A percentile compares a stretch with the other conserved stretches of the same genome.
Evolutionary conservation across 2,888 invertebrate species (phyloP).

Genomic region (Lithophane ornitopus): DNA sequence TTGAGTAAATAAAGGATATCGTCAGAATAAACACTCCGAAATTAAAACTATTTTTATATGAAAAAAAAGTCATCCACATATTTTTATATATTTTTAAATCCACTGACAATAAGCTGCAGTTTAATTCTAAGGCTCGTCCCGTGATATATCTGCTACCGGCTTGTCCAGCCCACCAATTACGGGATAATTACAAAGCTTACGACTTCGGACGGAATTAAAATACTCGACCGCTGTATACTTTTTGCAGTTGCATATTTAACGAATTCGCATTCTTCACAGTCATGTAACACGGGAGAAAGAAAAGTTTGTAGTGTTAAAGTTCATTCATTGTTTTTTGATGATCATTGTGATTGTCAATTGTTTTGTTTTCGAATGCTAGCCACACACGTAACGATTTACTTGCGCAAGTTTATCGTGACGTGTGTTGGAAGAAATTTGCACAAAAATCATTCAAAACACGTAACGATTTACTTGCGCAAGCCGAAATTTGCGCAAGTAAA

Average conservation of each 20-base stretch:
- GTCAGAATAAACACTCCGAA: too few relatives aligned
- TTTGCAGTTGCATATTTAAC: conserved; percentile 64
- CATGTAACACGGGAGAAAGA: conserved; percentile 37
- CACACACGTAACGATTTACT: too few relatives aligned
- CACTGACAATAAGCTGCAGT: conserved; percentile 37
- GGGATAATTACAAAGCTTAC: conserved; percentile 86
- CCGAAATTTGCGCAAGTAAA: too few relatives aligned
- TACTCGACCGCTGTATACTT: conserved; percentile 59
- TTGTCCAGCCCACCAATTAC: conserved; percentile 85
- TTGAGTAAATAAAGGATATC: too few relatives aligned
- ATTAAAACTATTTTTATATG: too few relatives aligned
- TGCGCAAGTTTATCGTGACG: too few relatives aligned
- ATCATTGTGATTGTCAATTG: conserved; percentile 1
- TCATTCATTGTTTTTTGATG: conserved; percentile 39
- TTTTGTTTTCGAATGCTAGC: neutral
- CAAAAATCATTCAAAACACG: too few relatives aligned
- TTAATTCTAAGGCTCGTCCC: conserved; percentile 72
- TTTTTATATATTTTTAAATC: conserved; percentile 24
- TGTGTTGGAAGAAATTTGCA: too few relatives aligned
- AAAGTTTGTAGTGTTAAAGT: conserved; percentile 13
- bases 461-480: too few relatives aligned
- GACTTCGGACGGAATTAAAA: conserved; percentile 71
- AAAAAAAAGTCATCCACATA: neutral
- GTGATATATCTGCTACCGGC: conserved; percentile 87
- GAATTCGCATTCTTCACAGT: conserved; percentile 58